Base-by-base conservation (phyloP, 1,140 invertebrate genomes). In the Leptestheria dahalacensis region DNA sequence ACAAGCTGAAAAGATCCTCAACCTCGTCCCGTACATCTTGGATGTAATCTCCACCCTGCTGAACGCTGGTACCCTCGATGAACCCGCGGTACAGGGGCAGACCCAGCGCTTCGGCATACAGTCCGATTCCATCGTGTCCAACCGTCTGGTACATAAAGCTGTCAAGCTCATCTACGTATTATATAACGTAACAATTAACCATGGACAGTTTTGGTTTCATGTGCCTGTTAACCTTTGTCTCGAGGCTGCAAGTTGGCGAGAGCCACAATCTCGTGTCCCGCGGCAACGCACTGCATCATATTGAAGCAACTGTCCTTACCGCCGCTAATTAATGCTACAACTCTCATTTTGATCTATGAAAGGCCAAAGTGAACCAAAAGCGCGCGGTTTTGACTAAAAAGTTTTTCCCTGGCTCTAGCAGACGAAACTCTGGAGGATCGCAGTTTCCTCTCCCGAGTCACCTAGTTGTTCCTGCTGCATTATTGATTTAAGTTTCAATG, bases 91-190 rank as follows among this genome's bases (percentile, higher is more conserved):
- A 98, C 4, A 99, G 73, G 12, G 95, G 94, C 61, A 99, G 73
- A 1, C 82, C 86, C 82, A 98, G 88, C 1, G 95, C 94, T 72
- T 94, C 84, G 46, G 91, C 88, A 72, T 95, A 91, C 61, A 88
- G 78, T 57, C 87, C 82, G 64, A 99, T 85, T 28, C 87, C 91
- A 77, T 96, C 86, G 74, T 95, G 88, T 10, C 96, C 97, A 56
- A 99, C 95, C 55, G 91, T 96, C 77, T 99, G 96, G 71, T 97
- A 99, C 96, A 99, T 99, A 69, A 92, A 98, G 69, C 94, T 98
- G 73, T 99, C 95, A 63, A 98, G 71, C 72, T 99, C 96, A 79
- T 91, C 88, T 89, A 64, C 18, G 62, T 56, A 57, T 11, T 46
- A 64, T 56, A 53, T 50, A 51, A n/a, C 6, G 50, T 60, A 64